phyloP scores from a whole-genome alignment of 1,140 invertebrate species.

The Goniozus legneri region DNA sequence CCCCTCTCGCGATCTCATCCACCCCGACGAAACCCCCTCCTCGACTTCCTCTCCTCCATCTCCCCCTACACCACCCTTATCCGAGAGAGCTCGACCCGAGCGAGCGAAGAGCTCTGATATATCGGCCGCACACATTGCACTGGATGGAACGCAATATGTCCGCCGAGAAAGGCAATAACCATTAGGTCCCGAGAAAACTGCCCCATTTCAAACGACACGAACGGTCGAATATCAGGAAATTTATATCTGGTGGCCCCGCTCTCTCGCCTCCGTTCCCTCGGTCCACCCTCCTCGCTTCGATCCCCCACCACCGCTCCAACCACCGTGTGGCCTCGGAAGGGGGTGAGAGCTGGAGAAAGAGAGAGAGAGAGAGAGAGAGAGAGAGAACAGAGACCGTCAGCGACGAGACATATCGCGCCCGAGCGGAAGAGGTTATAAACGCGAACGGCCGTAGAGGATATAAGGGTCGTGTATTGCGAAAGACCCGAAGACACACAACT shows the following conservation, averaged over 20 bases:
- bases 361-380: too few relatives aligned
- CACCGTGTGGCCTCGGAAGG: too few relatives aligned
- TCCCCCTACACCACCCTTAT: constrained; percentile 32
- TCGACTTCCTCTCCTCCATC: constrained; percentile 13
- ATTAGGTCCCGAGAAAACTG: constrained; percentile 62
- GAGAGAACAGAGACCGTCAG: too few relatives aligned
- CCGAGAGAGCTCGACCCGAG: constrained; percentile 25
- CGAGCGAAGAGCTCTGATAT: constrained; percentile 50
- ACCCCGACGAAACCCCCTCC: too few relatives aligned
- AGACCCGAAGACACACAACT: too few relatives aligned
- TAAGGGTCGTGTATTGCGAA: too few relatives aligned
- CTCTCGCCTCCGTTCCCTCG: neutral
- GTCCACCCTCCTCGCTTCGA: constrained; percentile 2
- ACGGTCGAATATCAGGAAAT: constrained; percentile 60
- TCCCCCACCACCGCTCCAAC: constrained; percentile 6
- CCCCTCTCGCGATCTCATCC: too few relatives aligned
- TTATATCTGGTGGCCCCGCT: constrained; percentile 48
- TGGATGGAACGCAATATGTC: constrained; percentile 64
- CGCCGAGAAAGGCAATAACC: constrained; percentile 62
- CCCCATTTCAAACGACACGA: constrained; percentile 61
- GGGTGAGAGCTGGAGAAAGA: too few relatives aligned
- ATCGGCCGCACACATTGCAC: constrained; percentile 61
- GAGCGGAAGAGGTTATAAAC: constrained; percentile 32
- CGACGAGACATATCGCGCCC: constrained; percentile 25
- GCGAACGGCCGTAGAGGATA: too few relatives aligned